A percentile compares a stretch with the other conserved stretches of the same genome.
phyloP scores from a whole-genome alignment of 2,888 invertebrate species.

The Heteropelma amictum region DNA sequence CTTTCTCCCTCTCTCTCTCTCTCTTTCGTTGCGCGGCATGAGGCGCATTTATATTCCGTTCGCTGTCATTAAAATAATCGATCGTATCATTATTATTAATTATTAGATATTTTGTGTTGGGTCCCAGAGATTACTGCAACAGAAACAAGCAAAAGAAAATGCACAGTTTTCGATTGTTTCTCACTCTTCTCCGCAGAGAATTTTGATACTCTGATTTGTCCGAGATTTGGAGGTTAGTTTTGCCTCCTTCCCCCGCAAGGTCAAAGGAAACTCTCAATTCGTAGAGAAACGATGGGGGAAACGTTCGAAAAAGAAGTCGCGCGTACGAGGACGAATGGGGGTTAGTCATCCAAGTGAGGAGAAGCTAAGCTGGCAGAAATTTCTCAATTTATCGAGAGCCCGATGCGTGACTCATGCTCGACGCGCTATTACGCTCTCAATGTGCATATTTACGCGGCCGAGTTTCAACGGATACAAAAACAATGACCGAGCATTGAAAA shows the following conservation, averaged over 20 bases:
- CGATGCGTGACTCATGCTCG: conserved; percentile 20
- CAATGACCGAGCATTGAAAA: too few species aligned
- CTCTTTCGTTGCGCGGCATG: conserved; percentile 27
- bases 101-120: conserved; percentile 76
- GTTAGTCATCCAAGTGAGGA: conserved; percentile 36
- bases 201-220: neutral
- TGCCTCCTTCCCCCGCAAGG: too few species aligned
- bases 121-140: conserved; percentile 77
- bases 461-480: too few species aligned
- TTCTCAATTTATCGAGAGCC: conserved; percentile 1
- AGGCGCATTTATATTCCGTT: conserved; percentile 51
- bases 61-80: conserved; percentile 61
- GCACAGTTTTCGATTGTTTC: too few species aligned
- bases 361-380: conserved; percentile 27
- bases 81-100: conserved; percentile 72
- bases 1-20: conserved; percentile 18
- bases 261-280: neutral
- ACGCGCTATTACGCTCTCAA: neutral
- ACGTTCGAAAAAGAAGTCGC: too few species aligned
- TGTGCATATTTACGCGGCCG: neutral
- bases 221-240: too few species aligned
- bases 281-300: neutral
- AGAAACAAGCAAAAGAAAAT: conserved; percentile 63
- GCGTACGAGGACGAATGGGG: neutral
- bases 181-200: neutral